These are phyloP conservation scores for Jordanella pulchra DNA, from an alignment of 2,797 vertebrate species.

Conservation along the genomic window DNA sequence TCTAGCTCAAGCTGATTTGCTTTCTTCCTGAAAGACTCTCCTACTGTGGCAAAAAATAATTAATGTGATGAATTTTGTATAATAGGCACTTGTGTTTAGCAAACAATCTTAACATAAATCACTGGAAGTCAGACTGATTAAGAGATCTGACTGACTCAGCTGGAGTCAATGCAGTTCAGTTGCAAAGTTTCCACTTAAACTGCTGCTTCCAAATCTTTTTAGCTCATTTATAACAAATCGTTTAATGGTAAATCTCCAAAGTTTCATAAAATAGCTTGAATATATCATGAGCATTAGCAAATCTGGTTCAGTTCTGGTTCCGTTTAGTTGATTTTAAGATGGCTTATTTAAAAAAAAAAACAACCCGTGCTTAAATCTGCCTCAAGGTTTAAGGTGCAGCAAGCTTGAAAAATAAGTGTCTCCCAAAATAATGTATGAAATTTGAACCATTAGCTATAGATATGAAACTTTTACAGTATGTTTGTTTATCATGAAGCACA, in stretches of 20 bases:
- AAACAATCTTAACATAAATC: conserved; percentile 62
- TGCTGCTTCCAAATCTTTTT: conserved; percentile 10
- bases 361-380: background rate
- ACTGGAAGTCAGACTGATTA: conserved; percentile 39
- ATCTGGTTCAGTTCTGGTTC: conserved; percentile 2
- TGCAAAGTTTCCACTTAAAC: conserved; percentile 12
- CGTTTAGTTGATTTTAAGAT: conserved; percentile 1
- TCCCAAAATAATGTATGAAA: too few species aligned
- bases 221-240: conserved; percentile 14
- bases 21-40: conserved; percentile 38
- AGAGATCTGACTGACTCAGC: conserved; percentile 12
- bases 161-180: conserved; percentile 13
- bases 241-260: conserved; percentile 15
- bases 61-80: conserved; percentile 55
- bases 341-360: background rate
- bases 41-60: conserved; percentile 52
- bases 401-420: too few species aligned
- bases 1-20: conserved; percentile 33
- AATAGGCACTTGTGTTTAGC: conserved; percentile 54
- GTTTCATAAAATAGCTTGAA: conserved; percentile 10
- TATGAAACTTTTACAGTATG: too few species aligned
- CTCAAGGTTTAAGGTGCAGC: background rate
- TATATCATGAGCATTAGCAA: background rate
- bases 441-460: too few species aligned
- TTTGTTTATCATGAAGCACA: too few species aligned